Evolutionary conservation across 2,113 vertebrate species (phyloP).

Genomic region (Puntigrus tetrazona): DNA sequence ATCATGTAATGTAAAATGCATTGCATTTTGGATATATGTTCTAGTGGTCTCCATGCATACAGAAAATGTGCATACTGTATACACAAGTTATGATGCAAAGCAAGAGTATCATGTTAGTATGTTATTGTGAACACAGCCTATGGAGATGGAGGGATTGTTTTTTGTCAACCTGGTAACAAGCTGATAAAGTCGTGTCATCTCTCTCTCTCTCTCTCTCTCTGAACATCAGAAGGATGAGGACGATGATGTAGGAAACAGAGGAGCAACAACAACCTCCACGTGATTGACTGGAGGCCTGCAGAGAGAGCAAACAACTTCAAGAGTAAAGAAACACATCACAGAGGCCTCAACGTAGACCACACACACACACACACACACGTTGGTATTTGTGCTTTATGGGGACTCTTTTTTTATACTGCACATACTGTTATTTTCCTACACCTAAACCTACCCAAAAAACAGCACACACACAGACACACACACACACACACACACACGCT

Average conservation of each 20-base stretch:
- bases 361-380: background rate
- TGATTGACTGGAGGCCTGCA: constrained; percentile 64
- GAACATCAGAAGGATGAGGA: background rate
- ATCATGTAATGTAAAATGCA: background rate
- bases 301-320: constrained; percentile 56
- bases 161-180: background rate
- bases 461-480: no score
- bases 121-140: background rate
- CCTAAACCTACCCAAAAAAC: no score
- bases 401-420: no score
- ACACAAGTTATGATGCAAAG: background rate
- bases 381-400: no score
- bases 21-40: background rate
- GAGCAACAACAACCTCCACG: background rate
- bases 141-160: background rate
- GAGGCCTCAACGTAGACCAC: background rate
- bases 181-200: background rate
- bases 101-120: background rate
- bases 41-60: background rate
- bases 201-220: background rate
- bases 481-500: no score
- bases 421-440: no score
- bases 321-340: constrained; percentile 24
- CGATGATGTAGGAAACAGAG: background rate
- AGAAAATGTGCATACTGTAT: background rate